phyloP scores from a whole-genome alignment of 2,113 vertebrate species.

The Progne subis region DNA sequence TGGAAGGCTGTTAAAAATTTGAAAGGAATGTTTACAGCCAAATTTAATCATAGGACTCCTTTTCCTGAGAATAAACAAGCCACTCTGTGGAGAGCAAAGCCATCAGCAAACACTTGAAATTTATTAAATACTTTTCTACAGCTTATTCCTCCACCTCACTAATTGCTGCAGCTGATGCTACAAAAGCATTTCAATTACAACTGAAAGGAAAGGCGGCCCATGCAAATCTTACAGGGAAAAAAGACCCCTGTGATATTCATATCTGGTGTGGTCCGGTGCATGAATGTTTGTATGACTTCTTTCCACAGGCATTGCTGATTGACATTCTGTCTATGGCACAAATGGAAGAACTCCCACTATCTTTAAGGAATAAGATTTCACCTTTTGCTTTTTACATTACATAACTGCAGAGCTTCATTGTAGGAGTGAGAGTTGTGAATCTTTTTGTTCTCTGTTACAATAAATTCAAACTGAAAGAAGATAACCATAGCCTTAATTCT shows the following conservation, averaged over 20 bases:
- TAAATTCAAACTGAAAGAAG: background rate
- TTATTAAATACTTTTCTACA: constrained; percentile 47
- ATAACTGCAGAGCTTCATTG: background rate
- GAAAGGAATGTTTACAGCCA: constrained; percentile 5
- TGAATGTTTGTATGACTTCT: background rate
- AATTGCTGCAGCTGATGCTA: constrained; percentile 41
- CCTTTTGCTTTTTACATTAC: background rate
- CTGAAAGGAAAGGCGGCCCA: background rate
- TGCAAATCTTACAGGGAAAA: background rate
- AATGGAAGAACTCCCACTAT: background rate
- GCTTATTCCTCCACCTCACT: constrained; percentile 1
- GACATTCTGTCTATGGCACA: background rate
- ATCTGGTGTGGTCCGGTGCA: background rate
- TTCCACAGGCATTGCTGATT: background rate
- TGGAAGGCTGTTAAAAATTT: constrained; percentile 3
- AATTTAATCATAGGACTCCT: background rate
- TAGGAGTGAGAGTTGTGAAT: background rate
- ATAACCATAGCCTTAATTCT: background rate
- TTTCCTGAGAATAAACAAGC: constrained; percentile 35
- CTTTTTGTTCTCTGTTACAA: background rate
- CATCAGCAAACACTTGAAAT: constrained; percentile 47
- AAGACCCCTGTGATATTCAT: background rate
- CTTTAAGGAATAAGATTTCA: background rate
- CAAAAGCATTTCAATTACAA: constrained; percentile 2
- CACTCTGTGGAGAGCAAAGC: constrained; percentile 7